A percentile compares a stretch with the other conserved stretches of the same genome.
Conservation (phyloP, 1,140 invertebrate species). For the Heterodera carotae region DNA sequence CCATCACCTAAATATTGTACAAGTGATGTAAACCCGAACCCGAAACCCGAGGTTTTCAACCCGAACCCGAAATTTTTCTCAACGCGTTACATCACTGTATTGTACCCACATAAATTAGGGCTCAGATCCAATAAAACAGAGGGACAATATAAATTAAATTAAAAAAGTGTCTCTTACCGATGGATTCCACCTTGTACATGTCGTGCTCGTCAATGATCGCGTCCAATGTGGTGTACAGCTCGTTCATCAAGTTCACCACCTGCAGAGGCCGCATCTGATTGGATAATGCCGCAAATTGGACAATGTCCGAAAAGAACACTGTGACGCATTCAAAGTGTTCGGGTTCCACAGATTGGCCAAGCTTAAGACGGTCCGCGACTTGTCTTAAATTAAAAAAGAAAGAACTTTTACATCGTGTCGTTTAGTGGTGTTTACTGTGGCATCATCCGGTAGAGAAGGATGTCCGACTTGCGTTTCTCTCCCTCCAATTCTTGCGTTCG, state of each 20-base stretch:
- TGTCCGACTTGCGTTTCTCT: constrained; percentile 93
- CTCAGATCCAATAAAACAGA: too few relatives aligned
- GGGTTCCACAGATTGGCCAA: constrained; percentile 63
- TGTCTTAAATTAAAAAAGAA: constrained; percentile 50
- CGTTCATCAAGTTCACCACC: constrained; percentile 80
- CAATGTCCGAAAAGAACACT: constrained; percentile 88
- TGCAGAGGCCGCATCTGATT: constrained; percentile 80
- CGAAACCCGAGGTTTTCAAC: too few relatives aligned
- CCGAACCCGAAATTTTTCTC: too few relatives aligned
- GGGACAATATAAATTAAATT: too few relatives aligned
- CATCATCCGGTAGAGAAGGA: constrained; percentile 84
- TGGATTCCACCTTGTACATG: not conserved
- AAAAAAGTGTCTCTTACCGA: too few relatives aligned
- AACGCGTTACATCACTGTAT: too few relatives aligned
- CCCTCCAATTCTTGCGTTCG: constrained; percentile 87
- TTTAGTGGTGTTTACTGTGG: constrained; percentile 74
- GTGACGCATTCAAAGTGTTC: constrained; percentile 62
- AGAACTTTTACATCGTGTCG: not conserved
- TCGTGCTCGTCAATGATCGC: constrained; percentile 72
- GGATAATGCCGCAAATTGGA: constrained; percentile 84
- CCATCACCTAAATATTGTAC: too few relatives aligned
- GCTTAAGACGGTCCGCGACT: constrained; percentile 63
- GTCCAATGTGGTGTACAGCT: constrained; percentile 80
- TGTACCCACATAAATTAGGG: too few relatives aligned
- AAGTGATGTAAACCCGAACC: too few relatives aligned